Conservation (phyloP, 2,797 vertebrate genomes). For the Onychomys arenicola region DNA sequence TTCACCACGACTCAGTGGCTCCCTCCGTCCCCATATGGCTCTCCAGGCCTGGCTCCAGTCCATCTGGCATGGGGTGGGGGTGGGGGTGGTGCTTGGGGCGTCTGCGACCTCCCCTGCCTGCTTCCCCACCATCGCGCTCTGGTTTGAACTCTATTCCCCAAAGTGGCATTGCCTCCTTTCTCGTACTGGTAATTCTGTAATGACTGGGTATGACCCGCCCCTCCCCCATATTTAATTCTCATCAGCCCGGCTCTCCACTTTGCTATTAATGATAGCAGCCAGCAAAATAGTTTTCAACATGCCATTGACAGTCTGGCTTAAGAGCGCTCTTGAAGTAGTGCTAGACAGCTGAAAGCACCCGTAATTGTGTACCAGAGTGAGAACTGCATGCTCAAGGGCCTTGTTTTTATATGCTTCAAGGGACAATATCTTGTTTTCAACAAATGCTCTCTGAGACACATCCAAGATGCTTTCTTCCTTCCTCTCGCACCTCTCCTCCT, state of each 20-base stretch:
- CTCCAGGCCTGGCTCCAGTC: constrained; percentile 60
- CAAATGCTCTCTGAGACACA: constrained; percentile 83
- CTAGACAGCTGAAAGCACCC: constrained; percentile 96
- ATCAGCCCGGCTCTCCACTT: constrained; percentile 92
- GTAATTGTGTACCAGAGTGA: constrained; percentile 94
- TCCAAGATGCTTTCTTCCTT: constrained; percentile 67
- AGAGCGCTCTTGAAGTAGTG: constrained; percentile 96
- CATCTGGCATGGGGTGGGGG: constrained; percentile 8
- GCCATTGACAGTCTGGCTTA: constrained; percentile 93
- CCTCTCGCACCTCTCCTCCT: constrained; percentile 30
- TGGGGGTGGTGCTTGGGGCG: background rate
- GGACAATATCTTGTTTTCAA: constrained; percentile 92
- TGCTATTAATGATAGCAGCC: constrained; percentile 95
- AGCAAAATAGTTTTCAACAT: constrained; percentile 95
- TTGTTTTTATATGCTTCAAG: constrained; percentile 95
- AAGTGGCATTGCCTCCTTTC: constrained; percentile 63
- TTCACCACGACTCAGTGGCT: constrained; percentile 1
- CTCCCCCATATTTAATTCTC: constrained; percentile 94
- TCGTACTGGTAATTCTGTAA: constrained; percentile 79
- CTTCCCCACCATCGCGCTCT: background rate
- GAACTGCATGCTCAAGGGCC: constrained; percentile 93
- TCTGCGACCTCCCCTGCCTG: background rate
- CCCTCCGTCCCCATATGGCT: constrained; percentile 62
- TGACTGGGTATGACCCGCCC: constrained; percentile 88
- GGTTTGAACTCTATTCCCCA: constrained; percentile 43